phyloP scores from a whole-genome alignment of 2,888 invertebrate species.

The Parapristionchus giblindavisi region DNA sequence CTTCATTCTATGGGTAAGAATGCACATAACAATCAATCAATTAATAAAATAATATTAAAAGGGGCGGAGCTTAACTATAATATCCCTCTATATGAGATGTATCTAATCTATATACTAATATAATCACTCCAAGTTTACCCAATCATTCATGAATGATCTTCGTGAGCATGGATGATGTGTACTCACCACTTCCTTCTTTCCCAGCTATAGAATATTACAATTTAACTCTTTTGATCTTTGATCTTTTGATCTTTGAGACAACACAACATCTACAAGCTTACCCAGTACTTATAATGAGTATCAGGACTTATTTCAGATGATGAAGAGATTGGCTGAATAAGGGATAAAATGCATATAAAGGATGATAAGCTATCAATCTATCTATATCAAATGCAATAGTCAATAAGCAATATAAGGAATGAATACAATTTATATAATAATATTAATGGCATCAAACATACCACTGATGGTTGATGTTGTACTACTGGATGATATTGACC shows the following conservation, averaged over 20 bases:
- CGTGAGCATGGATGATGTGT: conserved; percentile 35
- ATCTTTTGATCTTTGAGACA: conserved; percentile 8
- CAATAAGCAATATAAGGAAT: conserved; percentile 10
- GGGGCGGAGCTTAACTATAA: background rate
- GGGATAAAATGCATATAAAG: conserved; percentile 12
- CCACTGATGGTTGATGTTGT: conserved; percentile 59
- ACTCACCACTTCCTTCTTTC: conserved; percentile 36
- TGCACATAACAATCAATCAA: conserved; percentile 3
- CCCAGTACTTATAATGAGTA: conserved; percentile 66
- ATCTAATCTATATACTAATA: conserved; percentile 14
- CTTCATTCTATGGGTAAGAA: background rate
- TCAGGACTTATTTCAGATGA: conserved; percentile 47
- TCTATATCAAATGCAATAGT: conserved; percentile 13
- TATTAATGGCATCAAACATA: conserved; percentile 43
- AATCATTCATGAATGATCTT: background rate
- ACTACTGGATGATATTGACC: conserved; percentile 62
- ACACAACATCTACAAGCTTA: conserved; percentile 46
- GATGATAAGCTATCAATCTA: background rate
- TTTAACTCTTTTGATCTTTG: conserved; percentile 20
- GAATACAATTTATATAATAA: background rate
- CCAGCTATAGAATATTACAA: conserved; percentile 21
- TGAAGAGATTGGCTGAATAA: conserved; percentile 60
- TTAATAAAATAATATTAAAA: background rate
- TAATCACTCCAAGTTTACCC: conserved; percentile 32
- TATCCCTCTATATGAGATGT: background rate